Evolutionary conservation across 2,797 vertebrate genomes (phyloP), one percentile per base, ranked within the genome.

Genomic region (Delichon dasypus): DNA sequence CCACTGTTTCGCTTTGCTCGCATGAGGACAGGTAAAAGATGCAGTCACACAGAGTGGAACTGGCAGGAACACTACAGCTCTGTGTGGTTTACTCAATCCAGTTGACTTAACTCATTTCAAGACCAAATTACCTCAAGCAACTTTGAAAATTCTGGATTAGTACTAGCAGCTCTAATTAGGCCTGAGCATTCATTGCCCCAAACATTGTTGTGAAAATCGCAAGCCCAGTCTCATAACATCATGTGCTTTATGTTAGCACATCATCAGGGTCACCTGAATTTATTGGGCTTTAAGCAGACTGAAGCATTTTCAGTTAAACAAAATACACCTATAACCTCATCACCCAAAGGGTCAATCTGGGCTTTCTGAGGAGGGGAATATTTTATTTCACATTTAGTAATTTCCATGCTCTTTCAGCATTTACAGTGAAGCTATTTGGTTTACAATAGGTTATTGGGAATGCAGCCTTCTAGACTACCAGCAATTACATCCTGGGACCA

Each of bases 41-140:
- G 72, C 87, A 70, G 89, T 91, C 91, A 88, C 76, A 73, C 32
- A 27, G 79, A 66, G 45, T 21, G 18, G 65, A 79, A 64, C 22
- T 26, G 71, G 50, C 64, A 90, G 76, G 51, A 67, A 53, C 22
- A 10, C 10, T 16, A 17, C n/a, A 62, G 50, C n/a, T 58, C 54
- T 68, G 29, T 29, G 12, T 30, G 47, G 40, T 84, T 91, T 78
- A 27, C 44, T 76, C 70, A 78, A 27, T 65, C 3, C 2, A 64
- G 30, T 60, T 66, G 47, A 44, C 17, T 87, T 88, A 58, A 87
- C 66, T 89, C 29, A 27, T 91, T 80, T 89, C 26, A 72, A 78
- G 76, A 74, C 67, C 74, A 93, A 47, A 89, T 85, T 74, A 93
- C 87, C 91, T 96, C 17, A 18, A 92, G 66, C 36, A 93, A 17